These are phyloP conservation scores for Parazoanthus atlanticus DNA, from an alignment of 92 coral and sea anemone species.

Conservation along the genomic window DNA sequence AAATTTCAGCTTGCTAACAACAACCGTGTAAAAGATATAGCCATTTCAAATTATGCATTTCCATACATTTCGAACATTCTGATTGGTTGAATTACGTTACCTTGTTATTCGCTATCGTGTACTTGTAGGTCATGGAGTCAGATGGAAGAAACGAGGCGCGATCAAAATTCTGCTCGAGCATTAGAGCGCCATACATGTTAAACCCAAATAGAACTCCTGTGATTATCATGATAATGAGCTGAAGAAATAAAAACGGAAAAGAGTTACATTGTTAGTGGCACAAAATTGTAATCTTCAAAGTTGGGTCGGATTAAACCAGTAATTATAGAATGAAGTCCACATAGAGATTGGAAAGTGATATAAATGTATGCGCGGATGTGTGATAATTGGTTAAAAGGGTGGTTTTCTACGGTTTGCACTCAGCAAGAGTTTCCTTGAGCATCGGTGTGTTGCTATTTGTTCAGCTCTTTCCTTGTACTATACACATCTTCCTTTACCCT, in stretches of 20 bases:
- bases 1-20: too few relatives aligned
- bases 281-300: too few relatives aligned
- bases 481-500: too few relatives aligned
- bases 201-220: constrained; percentile 81
- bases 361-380: neutral
- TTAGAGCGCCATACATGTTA: constrained; percentile 88
- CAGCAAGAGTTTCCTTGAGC: too few relatives aligned
- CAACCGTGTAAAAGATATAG: too few relatives aligned
- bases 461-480: too few relatives aligned
- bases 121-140: constrained; percentile 81
- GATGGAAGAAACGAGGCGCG: constrained; percentile 85
- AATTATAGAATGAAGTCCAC: neutral
- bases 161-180: constrained; percentile 81
- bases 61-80: too few relatives aligned
- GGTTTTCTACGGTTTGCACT: too few relatives aligned
- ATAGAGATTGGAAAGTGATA: neutral
- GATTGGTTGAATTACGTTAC: constrained; percentile 34
- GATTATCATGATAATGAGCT: constrained; percentile 73
- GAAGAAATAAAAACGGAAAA: neutral
- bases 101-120: constrained; percentile 55
- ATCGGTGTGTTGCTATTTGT: too few relatives aligned
- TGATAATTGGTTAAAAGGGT: too few relatives aligned
- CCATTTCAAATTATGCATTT: too few relatives aligned
- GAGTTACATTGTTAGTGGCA: neutral
- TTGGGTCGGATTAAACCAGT: neutral